Evolutionary conservation across 1,140 invertebrate species (phyloP).

Genomic region (Meteorus sp.): DNA sequence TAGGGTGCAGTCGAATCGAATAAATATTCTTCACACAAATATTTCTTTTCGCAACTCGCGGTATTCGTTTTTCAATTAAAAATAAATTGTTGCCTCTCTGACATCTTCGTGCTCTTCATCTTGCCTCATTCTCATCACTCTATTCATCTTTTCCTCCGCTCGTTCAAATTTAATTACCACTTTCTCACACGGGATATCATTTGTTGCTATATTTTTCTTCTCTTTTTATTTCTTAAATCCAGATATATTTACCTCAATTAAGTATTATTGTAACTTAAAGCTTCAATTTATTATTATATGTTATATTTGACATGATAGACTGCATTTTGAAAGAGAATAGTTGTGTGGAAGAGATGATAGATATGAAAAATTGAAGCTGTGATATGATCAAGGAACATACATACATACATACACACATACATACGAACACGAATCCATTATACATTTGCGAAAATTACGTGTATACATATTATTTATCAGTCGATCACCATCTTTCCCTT

Average conservation of each 20-base stretch:
- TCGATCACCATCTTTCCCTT: too few relatives aligned
- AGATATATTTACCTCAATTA: too few relatives aligned
- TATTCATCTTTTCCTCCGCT: too few relatives aligned
- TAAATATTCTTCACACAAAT: conserved; percentile 37
- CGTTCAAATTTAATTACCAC: too few relatives aligned
- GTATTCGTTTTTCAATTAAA: conserved; percentile 6
- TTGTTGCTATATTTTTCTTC: conserved; percentile 14
- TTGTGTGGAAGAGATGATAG: conserved; percentile 22
- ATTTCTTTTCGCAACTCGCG: neutral
- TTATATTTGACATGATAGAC: neutral
- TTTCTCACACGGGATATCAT: too few relatives aligned
- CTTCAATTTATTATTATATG: conserved; percentile 6
- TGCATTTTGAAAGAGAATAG: neutral
- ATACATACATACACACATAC: too few relatives aligned
- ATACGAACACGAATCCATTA: too few relatives aligned
- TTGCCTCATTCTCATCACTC: too few relatives aligned
- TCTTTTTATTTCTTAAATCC: conserved; percentile 9
- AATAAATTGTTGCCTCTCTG: conserved; percentile 7
- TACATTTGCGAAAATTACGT: too few relatives aligned
- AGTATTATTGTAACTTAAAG: too few relatives aligned
- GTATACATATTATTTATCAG: conserved; percentile 11
- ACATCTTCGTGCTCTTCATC: too few relatives aligned
- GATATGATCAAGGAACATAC: conserved; percentile 21
- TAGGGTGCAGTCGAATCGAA: conserved; percentile 51
- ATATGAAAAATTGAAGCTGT: conserved; percentile 19